Evolutionary conservation across 2,888 invertebrate species (phyloP), one percentile per base, ranked within the genome.

Genomic region (Epistrophe eligans): DNA sequence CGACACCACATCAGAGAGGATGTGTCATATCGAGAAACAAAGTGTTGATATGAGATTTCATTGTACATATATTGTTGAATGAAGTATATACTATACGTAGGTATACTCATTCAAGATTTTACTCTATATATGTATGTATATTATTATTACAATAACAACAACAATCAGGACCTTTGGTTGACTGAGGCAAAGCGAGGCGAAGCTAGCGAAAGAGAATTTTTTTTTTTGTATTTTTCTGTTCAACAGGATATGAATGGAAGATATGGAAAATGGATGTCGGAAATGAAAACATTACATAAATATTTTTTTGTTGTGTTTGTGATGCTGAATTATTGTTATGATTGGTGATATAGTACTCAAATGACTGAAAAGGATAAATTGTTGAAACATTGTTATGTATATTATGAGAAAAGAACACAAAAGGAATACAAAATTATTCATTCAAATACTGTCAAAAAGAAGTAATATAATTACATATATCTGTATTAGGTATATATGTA

Each of bases 21-120:
- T 77, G 38, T 77, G 72, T 66, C 45, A 52, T 79, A 80, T 77
- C 35, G 60, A 72, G 48, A 77, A 81, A 81, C 84, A 84, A 84
- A 77, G 84, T 84, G 84, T 77, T 84, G 76, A 84, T 81, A 77
- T 77, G 67, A 81, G 80, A 72, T 77, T 77, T 81, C 84, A 81
- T 81, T 81, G 84, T 84, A 50, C 11, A 7, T 35, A 28, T 52
- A 62, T 62, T 40, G 19, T 40, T 7, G n/a, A 13, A 13, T 40
- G 11, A 7, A 9, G 35, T 35, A 35, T 0, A 2, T 35, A 9
- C n/a, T n/a, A n/a, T n/a, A n/a, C n/a, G n/a, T 4, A 4, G 66
- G n/a, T n/a, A 1, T 76, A 50, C 77, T 81, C 72, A 57, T 66
- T 60, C 11, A 76, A 80, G 48, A 76, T 57, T 35, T 50, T 58